Base-by-base conservation (phyloP, 2,113 vertebrate species). In the Caranx ignobilis region DNA sequence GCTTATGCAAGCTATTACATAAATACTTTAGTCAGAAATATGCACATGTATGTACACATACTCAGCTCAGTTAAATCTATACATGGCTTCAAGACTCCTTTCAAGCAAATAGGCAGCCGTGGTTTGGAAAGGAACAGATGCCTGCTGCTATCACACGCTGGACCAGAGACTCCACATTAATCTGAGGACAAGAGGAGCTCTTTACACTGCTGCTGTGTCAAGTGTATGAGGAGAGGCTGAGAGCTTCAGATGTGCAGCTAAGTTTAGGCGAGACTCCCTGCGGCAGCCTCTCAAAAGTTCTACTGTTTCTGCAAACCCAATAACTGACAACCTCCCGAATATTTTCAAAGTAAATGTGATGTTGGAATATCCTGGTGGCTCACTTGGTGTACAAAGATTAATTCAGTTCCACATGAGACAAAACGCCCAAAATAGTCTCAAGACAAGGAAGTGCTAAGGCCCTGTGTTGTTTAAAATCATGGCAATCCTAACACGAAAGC, bases 151-250 rank as follows among this genome's bases (percentile, higher is more conserved):
- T 66, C 66, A 76, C n/a, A 59, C 21, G 35, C 50, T 19, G 19
- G 18, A 62, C 4, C 70, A 81, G 63, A 75, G 68, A 77, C 60
- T 79, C 34, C 52, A 47, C 64, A 60, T 78, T 56, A 65, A 50
- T 71, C 52, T 48, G 48, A 68, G 77, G 74, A 50, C 65, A n/a
- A 16, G 59, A 72, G 48, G 50, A 68, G 41, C 19, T 56, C 62
- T 43, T 75, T 37, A 39, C 69, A 43, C 57, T 39, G 50, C 48
- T 60, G 32, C 32, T 65, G 54, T 18, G 61, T 77, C 47, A 35
- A 59, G 56, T 26, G 52, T 63, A 64, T 16, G 34, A 57, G 43
- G 47, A 70, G 37, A 59, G 50, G 57, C 12, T 15, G 35, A 39
- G 47, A 32, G 21, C 47, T 60, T 79, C 66, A 76, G 65, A 77